Evolutionary conservation across 2,797 vertebrate species (phyloP), one percentile per base, ranked within the genome.

Genomic region (Columba guinea): DNA sequence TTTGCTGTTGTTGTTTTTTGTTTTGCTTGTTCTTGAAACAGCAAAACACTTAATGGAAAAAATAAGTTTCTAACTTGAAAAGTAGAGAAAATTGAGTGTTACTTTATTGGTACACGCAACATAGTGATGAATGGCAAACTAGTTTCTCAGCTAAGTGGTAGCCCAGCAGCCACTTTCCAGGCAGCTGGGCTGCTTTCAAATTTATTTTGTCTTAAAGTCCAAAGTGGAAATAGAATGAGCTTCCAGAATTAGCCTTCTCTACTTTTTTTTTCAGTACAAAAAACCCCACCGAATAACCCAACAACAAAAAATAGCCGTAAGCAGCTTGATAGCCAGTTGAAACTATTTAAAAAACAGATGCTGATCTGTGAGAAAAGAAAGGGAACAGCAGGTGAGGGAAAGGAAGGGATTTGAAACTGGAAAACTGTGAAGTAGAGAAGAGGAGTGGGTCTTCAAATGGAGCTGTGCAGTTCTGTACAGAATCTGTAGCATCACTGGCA

Each of bases 211-310:
- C 65, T 74, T 75, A 15, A 78, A 87, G 64, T 90, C 78, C 81
- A 95, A 90, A 95, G 94, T 75, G 94, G 94, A 92, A 94, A 81
- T 95, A 79, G 91, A 94, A 95, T 77, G 84, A 89, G 68, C 53
- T 77, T 94, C 90, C 84, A 93, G 71, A 97, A 90, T 96, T 96
- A 93, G 90, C 81, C 53, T 81, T 75, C 58, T 87, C 37, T 62
- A 46, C 95, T 85, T 49, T 69, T 53, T 52, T 74, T 65, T 89
- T 91, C 1, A 70, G 44, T 46, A 79, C 56, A n/a, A 87, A 87
- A 87, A 70, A 18, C 7, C 88, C 44, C 44, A 46, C 19, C 80
- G 86, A 96, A 96, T 86, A 90, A 75, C 74, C 34, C 88, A 92
- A 80, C 39, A 89, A 92, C 52, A 91, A 84, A 92, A 94, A 91